A percentile compares a stretch with the other conserved stretches of the same genome.
Evolutionary conservation across 2,113 vertebrate species (phyloP).

Genomic region (Ia io): DNA sequence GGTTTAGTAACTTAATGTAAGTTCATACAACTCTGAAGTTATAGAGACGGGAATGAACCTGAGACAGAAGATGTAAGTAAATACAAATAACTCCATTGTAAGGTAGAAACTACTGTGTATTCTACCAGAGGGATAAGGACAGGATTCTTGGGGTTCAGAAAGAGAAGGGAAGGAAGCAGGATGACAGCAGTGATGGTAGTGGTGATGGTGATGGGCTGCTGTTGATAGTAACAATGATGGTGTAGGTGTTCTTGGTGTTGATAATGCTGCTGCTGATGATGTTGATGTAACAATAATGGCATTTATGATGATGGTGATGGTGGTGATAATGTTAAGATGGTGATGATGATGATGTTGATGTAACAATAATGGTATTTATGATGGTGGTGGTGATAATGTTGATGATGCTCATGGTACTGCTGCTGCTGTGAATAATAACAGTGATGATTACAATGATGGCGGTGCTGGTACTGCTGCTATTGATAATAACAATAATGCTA

Average conservation of each 20-base stretch:
- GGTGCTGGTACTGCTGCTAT: background rate
- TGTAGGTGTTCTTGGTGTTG: too few species aligned
- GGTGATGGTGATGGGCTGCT: rapidly evolving
- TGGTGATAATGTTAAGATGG: too few species aligned
- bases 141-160: background rate
- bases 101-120: background rate
- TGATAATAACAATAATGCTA: background rate
- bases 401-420: too few species aligned
- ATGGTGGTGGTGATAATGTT: background rate
- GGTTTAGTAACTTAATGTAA: background rate
- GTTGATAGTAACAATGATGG: background rate
- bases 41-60: background rate
- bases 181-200: too few species aligned
- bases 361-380: too few species aligned
- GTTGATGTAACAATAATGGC: too few species aligned
- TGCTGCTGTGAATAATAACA: too few species aligned
- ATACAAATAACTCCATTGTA: background rate
- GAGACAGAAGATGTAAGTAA: background rate
- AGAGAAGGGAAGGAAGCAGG: background rate
- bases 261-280: background rate
- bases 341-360: background rate
- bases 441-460: too few species aligned
- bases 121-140: background rate
- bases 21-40: background rate
- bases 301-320: background rate